These are phyloP conservation scores for Stratiolaelaps scimitus DNA, from an alignment of 1,140 invertebrate species.

Conservation along the genomic window DNA sequence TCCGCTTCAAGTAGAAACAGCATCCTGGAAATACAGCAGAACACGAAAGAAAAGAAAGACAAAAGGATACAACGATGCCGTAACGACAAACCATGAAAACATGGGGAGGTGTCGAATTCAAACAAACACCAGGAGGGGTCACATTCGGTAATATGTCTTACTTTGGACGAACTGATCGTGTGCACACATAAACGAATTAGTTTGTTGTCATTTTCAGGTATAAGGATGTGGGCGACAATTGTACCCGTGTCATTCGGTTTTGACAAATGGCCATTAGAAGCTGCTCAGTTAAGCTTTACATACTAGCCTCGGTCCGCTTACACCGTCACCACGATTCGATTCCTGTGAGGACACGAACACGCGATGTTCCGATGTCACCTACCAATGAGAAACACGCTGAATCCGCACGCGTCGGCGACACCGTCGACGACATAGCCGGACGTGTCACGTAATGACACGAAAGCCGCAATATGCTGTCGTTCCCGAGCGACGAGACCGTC, in stretches of 20 bases:
- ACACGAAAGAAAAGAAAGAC: too few relatives aligned
- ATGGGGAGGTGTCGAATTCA: not conserved
- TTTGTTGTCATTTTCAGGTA: too few relatives aligned
- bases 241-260: too few relatives aligned
- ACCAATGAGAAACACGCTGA: constrained; percentile 43
- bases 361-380: constrained; percentile 38
- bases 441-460: constrained; percentile 53
- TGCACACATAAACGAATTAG: too few relatives aligned
- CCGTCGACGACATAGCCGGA: constrained; percentile 53
- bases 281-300: too few relatives aligned
- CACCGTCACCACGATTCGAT: too few relatives aligned
- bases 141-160: not conserved
- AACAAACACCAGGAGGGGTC: not conserved
- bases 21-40: constrained; percentile 28
- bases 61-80: not conserved
- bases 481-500: constrained; percentile 63
- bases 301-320: too few relatives aligned
- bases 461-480: constrained; percentile 38
- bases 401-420: constrained; percentile 42
- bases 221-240: too few relatives aligned
- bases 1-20: constrained; percentile 30
- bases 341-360: too few relatives aligned
- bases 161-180: too few relatives aligned
- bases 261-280: too few relatives aligned
- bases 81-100: not conserved